These are phyloP conservation scores for Lophotis ruficrista DNA, from an alignment of 2,113 vertebrate species.

Conservation along the genomic window DNA sequence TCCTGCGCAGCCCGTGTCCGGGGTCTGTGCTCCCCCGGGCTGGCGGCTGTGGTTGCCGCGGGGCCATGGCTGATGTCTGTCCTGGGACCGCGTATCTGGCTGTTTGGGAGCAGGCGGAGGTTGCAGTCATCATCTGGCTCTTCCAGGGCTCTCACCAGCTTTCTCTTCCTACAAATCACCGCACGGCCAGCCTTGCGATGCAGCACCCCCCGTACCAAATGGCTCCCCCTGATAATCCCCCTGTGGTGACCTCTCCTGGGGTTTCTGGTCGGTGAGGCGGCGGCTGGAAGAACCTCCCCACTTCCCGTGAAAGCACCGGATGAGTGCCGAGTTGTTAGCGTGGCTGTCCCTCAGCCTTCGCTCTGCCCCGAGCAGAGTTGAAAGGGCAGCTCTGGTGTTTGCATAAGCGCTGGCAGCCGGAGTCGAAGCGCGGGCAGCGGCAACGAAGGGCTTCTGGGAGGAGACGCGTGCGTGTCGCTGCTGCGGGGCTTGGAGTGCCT, in stretches of 20 bases:
- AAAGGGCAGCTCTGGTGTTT: neutral
- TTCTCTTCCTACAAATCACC: accelerated
- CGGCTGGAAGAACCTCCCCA: accelerated
- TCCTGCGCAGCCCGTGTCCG: accelerated
- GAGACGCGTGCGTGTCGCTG: accelerated
- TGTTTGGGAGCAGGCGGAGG: neutral
- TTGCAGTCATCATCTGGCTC: neutral
- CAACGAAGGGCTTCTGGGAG: neutral
- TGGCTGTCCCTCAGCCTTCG: accelerated
- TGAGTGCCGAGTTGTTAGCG: accelerated
- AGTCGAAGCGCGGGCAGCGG: neutral
- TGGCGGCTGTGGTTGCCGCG: neutral
- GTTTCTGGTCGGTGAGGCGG: neutral
- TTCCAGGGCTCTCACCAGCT: neutral
- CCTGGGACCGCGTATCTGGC: accelerated
- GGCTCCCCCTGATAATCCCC: accelerated
- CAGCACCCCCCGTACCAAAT: accelerated
- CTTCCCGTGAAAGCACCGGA: accelerated
- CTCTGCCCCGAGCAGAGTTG: neutral
- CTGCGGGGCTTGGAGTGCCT: neutral
- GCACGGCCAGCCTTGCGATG: accelerated
- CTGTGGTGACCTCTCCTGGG: neutral
- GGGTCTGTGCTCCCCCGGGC: neutral
- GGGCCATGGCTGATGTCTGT: accelerated
- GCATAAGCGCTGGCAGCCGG: neutral